Base-by-base conservation (phyloP, 64 coral and sea anemone species). In the Pocillopora damicornis region DNA sequence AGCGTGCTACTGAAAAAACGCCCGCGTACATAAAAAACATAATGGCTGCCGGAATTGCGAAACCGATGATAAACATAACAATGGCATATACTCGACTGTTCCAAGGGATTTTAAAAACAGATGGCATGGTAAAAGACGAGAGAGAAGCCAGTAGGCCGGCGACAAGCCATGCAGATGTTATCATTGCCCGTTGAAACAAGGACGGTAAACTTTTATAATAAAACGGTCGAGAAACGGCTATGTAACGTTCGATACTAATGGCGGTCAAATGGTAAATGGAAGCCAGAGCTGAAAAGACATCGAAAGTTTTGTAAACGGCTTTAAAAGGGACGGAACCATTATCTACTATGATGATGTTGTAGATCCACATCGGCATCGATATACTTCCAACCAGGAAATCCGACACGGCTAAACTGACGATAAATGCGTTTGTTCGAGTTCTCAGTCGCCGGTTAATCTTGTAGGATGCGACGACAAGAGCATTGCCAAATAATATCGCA, bases 321-420 rank as follows among this genome's bases (percentile, higher is more conserved):
- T 91, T 86, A 16, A 90, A 74, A n/a, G 86, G 45, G 17, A 38
- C 56, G 14, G 66, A 79, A 1, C 11, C 13, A 16, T 78, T 59
- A 73, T 78, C 91, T 35, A 84, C 83, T 34, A 60, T 83, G n/a
- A 88, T 26, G 45, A 90, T 77, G 56, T 76, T 30, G 58, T 95
- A 95, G 62, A 95, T 91, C 89, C 93, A 95, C 51, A 95, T 83
- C 1, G 93, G 93, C 12, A 95, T 61, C 13, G 89, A 87, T 18
- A 95, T 76, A 61, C 90, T 85, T 59, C 93, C 93, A 17, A 95
- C 93, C 4, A 95, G 56, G 37, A 95, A 89, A 76, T 95, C 93
- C 15, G 89, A 91, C 30, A 95, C 61, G 11, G 93, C 89, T n/a
- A 95, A 80, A n/a, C 93, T 91, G 67, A 95, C 93, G 13, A 95